Evolutionary conservation across 2,797 vertebrate species (phyloP), one percentile per base, ranked within the genome.

Genomic region (Propithecus perrieri): DNA sequence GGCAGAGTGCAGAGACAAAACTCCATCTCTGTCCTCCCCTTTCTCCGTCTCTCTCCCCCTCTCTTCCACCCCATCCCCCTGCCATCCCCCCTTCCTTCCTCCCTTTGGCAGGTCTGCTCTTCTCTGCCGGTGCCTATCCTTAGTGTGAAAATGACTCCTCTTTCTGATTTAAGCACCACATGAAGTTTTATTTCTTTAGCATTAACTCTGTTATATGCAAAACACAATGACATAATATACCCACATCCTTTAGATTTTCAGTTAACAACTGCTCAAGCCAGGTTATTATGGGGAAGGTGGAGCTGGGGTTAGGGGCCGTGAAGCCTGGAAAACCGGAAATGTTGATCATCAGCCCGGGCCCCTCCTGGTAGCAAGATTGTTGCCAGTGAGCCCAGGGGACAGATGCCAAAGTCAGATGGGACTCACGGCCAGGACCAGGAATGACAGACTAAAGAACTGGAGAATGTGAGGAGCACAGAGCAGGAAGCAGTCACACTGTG

Each of bases 271-370:
- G 0, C 72, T 85, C 33, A 7, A 22, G 17, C 74, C 91, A 59
- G 28, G 35, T 12, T 26, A 12, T 30, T 33, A 33, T 63, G 61
- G 43, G 2, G 35, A 69, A 69, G 0, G n/a, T 17, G 57, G 72
- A 4, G 2, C 0, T 18, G 43, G 12, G n/a, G 24, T 13, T 30
- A 17, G n/a, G n/a, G 41, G 11, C 4, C 12, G 10, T 30, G 11
- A 35, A 69, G 33, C 28, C 61, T 28, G 17, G 63, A 35, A 72
- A 57, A 17, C 4, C 24, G 43, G 41, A 35, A 69, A 43, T 2
- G 78, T 4, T 7, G 33, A 15, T 12, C 33, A 53, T 11, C 11
- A 1, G 7, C 12, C 26, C 28, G 30, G 33, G 24, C 6, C 15
- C 35, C 43, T 88, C 48, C 46, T 13, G 4, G 17, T 10, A 43